A percentile compares a stretch with the other conserved stretches of the same genome.
phyloP scores from a whole-genome alignment of 2,888 invertebrate species.

The Geophilus truncorum region DNA sequence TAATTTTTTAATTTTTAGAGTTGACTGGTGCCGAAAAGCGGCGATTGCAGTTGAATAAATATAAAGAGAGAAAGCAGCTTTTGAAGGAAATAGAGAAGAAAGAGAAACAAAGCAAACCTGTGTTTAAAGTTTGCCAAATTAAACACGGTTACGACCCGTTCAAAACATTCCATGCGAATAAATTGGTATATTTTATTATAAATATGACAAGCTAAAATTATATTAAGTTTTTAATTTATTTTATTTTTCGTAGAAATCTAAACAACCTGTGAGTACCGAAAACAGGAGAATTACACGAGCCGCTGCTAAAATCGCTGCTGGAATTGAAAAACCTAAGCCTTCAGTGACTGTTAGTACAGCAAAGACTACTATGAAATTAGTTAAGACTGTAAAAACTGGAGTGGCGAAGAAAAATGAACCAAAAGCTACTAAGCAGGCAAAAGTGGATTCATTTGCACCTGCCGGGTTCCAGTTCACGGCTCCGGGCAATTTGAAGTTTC shows the following conservation, averaged over 20 bases:
- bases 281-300: background rate
- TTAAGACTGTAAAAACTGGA: too few relatives aligned
- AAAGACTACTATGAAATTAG: too few relatives aligned
- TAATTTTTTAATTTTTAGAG: background rate
- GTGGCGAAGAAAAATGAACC: too few relatives aligned
- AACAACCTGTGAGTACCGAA: background rate
- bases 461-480: background rate
- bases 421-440: background rate
- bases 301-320: background rate
- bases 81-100: background rate
- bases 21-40: background rate
- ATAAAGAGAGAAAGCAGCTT: background rate
- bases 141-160: background rate
- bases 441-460: background rate
- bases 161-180: background rate
- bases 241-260: background rate
- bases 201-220: background rate
- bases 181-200: background rate
- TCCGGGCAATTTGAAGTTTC: background rate
- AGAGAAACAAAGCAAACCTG: background rate
- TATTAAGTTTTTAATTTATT: background rate
- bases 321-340: background rate
- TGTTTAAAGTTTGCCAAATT: background rate
- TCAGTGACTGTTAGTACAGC: background rate
- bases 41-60: background rate